These are phyloP conservation scores for Centropyge bicolor DNA, from an alignment of 2,797 vertebrate genomes.

Conservation along the genomic window DNA sequence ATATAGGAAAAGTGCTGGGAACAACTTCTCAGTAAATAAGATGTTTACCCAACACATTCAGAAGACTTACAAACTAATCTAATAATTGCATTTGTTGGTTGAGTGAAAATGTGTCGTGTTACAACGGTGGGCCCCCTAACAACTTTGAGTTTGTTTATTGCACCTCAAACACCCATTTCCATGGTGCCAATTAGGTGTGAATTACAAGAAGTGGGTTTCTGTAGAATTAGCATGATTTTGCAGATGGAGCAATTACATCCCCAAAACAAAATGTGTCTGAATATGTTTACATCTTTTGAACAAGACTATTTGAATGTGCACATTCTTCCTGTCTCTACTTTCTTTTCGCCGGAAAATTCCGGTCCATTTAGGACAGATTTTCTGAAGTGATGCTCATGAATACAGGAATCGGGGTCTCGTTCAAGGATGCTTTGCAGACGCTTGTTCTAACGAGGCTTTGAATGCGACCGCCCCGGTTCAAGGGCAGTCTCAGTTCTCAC, in stretches of 20 bases:
- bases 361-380: not conserved
- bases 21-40: not conserved
- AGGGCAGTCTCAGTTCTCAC: not conserved
- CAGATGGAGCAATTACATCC: not conserved
- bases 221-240: not conserved
- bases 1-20: not conserved
- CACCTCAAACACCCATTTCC: constrained; percentile 1
- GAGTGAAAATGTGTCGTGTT: not conserved
- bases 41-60: constrained; percentile 12
- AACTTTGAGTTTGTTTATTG: constrained; percentile 23
- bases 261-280: not conserved
- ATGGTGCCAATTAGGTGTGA: not conserved
- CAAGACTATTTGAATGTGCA: not conserved
- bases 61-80: not conserved
- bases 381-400: not conserved
- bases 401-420: not conserved
- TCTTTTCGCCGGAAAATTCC: not conserved
- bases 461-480: not conserved
- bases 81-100: constrained; percentile 11
- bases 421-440: constrained; percentile 1
- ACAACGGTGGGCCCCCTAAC: not conserved
- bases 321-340: not conserved
- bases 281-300: not conserved
- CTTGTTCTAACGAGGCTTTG: not conserved
- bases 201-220: not conserved